Evolutionary conservation across 2,797 vertebrate species (phyloP), one percentile per base, ranked within the genome.

Genomic region (Urophycis tenuis): DNA sequence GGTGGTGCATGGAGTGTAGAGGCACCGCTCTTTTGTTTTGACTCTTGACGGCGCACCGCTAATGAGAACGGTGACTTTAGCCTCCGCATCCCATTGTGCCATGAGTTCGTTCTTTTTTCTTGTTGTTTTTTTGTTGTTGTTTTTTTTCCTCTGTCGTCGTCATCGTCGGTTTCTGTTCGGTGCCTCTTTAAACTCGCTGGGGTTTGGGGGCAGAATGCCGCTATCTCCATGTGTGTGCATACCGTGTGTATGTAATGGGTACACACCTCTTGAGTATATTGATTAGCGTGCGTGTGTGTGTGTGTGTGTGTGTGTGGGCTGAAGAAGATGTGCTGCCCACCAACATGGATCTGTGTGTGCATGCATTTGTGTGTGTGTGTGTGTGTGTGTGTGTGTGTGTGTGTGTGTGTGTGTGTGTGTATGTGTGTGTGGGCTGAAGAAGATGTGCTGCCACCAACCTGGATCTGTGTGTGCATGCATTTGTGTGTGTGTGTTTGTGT

Each of bases 221-320:
- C 45, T 53, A 53, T 53, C 22, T 53, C 12, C 49, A 22, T n/a
- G 22, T 9, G 53, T 60, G 53, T 60, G 53, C 53, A 60, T 25
- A 17, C 53, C 8, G 53, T 60, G 53, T 60, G 22, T 60, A 60
- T 60, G 3, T 60, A 60, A 60, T 60, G 39, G 14, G 39, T 41
- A 15, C 39, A 41, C 39, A n/a, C n/a, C n/a, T n/a, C n/a, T n/a
- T n/a, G n/a, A n/a, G n/a, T n/a, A n/a, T n/a, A n/a, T n/a, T n/a
- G n/a, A n/a, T n/a, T n/a, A n/a, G 10, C 60, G 10, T 9, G 22
- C 77, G 77, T 78, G 35, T 78, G 49, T 74, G 64, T 73, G 74
- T 36, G 29, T 72, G 45, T 34, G 34, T 36, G 29, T 30, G 69
- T 72, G 32, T n/a, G 12, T 77, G 75, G 72, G n/a, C 11, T 41